Percentiles rank a stretch among this genome's conserved stretches.
These are phyloP conservation scores for Lycodopsis pacificus DNA, from an alignment of 2,797 vertebrate genomes.

Conservation along the genomic window DNA sequence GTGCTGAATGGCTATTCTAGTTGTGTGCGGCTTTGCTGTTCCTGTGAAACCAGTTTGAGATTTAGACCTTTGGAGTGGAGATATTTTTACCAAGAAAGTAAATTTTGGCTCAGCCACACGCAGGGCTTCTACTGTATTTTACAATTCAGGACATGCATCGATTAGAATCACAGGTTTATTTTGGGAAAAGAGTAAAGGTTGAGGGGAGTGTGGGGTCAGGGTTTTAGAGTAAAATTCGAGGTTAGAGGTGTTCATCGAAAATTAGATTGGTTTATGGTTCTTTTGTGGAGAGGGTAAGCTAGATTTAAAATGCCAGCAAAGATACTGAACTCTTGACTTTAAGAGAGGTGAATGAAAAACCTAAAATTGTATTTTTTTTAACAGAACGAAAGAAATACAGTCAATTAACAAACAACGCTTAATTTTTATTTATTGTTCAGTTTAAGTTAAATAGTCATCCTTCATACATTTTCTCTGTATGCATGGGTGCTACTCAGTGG, in stretches of 20 bases:
- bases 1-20: slow-evolving; percentile 26
- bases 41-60: slow-evolving; percentile 36
- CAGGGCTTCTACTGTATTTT: not conserved
- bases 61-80: slow-evolving; percentile 17
- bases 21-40: slow-evolving; percentile 31
- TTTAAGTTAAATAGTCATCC: not conserved
- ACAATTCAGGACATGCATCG: slow-evolving; percentile 1
- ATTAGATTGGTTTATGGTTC: too few species aligned
- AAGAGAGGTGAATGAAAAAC: too few species aligned
- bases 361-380: too few species aligned
- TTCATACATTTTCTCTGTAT: not conserved
- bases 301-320: too few species aligned
- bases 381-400: too few species aligned
- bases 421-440: too few species aligned
- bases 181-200: not conserved
- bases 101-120: slow-evolving; percentile 5
- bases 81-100: slow-evolving; percentile 11
- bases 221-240: not conserved
- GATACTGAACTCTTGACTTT: too few species aligned
- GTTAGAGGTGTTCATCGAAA: too few species aligned
- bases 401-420: too few species aligned
- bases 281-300: too few species aligned
- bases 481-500: not conserved
- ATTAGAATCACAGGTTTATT: slow-evolving; percentile 6
- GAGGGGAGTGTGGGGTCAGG: not conserved